Conservation (phyloP, 2,888 invertebrate genomes). For the Adelphocoris suturalis region DNA sequence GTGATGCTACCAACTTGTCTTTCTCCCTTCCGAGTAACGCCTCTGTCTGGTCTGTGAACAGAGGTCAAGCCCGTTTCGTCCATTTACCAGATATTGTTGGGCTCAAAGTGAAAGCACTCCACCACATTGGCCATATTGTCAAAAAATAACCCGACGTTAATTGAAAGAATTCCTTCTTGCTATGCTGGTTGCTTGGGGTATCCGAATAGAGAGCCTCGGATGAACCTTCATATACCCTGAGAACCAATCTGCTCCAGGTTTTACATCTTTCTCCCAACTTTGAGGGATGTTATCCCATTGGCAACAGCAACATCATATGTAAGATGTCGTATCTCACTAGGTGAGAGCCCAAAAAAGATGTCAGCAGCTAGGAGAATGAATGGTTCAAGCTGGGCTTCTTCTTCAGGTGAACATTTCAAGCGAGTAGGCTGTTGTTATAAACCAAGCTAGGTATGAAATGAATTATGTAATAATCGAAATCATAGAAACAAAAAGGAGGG, state of each 20-base stretch:
- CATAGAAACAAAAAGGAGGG: too few species aligned
- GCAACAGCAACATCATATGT: neutral
- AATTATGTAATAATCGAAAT: constrained; percentile 13
- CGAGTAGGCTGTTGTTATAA: neutral
- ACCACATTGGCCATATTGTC: constrained; percentile 56
- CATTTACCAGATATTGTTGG: constrained; percentile 75
- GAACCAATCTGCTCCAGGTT: neutral
- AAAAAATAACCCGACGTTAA: neutral
- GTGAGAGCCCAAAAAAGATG: neutral
- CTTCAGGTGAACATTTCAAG: constrained; percentile 73
- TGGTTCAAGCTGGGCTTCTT: constrained; percentile 73
- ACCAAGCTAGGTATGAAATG: neutral
- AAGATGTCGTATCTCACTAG: neutral
- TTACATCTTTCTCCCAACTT: neutral
- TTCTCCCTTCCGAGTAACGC: constrained; percentile 75
- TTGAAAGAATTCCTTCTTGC: neutral
- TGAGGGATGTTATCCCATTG: neutral
- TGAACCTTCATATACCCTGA: neutral
- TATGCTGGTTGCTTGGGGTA: constrained; percentile 65
- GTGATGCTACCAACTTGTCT: constrained; percentile 76
- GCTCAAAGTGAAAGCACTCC: constrained; percentile 63
- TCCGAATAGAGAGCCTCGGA: constrained; percentile 3
- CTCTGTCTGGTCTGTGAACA: constrained; percentile 75
- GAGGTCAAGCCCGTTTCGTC: constrained; percentile 76
- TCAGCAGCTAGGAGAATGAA: constrained; percentile 73